A percentile compares a stretch with the other conserved stretches of the same genome.
These are phyloP conservation scores for Austrofundulus limnaeus DNA, from an alignment of 2,113 vertebrate genomes.

Conservation along the genomic window DNA sequence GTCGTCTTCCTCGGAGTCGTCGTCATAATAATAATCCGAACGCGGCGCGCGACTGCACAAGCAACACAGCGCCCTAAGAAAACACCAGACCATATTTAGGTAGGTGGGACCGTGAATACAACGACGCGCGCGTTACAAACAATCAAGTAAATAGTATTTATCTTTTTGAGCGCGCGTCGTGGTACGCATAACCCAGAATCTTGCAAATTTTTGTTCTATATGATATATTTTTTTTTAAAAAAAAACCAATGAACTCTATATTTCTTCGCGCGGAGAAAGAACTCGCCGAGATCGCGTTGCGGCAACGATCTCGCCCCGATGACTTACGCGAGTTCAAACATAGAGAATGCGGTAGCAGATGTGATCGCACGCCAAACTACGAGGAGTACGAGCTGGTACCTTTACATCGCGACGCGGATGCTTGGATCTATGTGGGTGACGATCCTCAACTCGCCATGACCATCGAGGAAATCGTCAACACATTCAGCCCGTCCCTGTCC, in stretches of 20 bases:
- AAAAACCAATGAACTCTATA: too few species aligned
- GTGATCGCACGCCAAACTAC: background rate
- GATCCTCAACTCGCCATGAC: constrained; percentile 11
- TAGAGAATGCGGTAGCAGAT: background rate
- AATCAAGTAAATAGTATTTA: too few species aligned
- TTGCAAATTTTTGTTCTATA: too few species aligned
- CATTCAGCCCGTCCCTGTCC: constrained; percentile 13
- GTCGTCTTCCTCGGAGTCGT: background rate
- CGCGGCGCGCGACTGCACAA: too few species aligned
- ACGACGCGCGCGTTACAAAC: too few species aligned
- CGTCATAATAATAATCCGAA: too few species aligned
- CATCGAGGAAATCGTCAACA: constrained; percentile 19
- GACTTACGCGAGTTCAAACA: background rate
- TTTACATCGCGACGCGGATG: background rate
- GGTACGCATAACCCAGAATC: too few species aligned
- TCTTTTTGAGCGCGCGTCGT: too few species aligned
- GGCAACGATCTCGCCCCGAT: background rate
- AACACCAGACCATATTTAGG: constrained; percentile 5
- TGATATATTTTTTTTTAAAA: too few species aligned
- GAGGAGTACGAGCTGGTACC: background rate
- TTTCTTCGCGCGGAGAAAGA: too few species aligned
- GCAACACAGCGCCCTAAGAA: background rate
- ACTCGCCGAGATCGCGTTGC: too few species aligned
- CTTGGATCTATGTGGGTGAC: constrained; percentile 3
- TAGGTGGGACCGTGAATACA: too few species aligned